These are phyloP conservation scores for Araneus ventricosus DNA, from an alignment of 1,140 invertebrate species.

Conservation along the genomic window DNA sequence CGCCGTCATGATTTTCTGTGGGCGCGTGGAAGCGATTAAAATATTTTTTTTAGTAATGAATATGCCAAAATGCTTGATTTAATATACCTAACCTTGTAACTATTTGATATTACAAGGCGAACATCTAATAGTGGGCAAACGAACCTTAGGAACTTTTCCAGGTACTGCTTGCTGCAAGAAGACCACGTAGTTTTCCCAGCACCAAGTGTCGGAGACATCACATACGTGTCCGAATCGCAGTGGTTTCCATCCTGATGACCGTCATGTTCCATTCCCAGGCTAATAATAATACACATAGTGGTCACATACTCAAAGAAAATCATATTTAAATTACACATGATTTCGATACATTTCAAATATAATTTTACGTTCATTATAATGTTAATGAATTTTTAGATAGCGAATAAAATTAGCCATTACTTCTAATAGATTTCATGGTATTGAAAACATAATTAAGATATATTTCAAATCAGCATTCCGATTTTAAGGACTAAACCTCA, in stretches of 20 bases:
- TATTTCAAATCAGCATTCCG: too few relatives aligned
- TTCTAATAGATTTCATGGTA: too few relatives aligned
- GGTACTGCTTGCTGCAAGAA: constrained; percentile 83
- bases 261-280: constrained; percentile 86
- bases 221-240: constrained; percentile 84
- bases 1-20: too few relatives aligned
- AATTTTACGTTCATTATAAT: background rate
- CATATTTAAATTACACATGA: background rate
- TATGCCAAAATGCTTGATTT: too few relatives aligned
- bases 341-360: background rate
- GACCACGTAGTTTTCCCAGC: constrained; percentile 87
- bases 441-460: too few relatives aligned
- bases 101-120: background rate
- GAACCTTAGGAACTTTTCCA: constrained; percentile 84
- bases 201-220: constrained; percentile 86
- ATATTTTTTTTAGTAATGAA: too few relatives aligned
- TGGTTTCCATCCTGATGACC: constrained; percentile 84
- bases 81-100: too few relatives aligned
- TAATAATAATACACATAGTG: background rate
- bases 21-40: too few relatives aligned
- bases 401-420: background rate
- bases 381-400: background rate
- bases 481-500: too few relatives aligned
- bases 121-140: background rate
- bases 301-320: background rate